Percentiles rank a stretch among this genome's conserved stretches.
phyloP scores from a whole-genome alignment of 2,797 vertebrate genomes.

The Pangasius macronema region DNA sequence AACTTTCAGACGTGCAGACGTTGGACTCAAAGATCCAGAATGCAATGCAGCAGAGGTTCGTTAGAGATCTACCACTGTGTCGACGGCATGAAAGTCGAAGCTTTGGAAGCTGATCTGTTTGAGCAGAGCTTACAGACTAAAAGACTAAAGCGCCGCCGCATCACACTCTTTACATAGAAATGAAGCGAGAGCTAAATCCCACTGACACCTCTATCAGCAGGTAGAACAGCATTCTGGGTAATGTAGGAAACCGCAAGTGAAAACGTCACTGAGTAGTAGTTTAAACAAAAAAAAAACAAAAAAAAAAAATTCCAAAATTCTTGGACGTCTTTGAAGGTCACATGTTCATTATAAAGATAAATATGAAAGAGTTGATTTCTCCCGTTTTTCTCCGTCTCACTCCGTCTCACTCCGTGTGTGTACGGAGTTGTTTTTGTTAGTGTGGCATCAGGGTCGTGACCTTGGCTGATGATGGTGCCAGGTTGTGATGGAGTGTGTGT shows the following conservation, averaged over 20 bases:
- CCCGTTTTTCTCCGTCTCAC: background rate
- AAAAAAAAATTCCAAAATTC: background rate
- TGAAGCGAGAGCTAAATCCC: background rate
- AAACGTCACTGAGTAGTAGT: background rate
- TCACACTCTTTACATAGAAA: background rate
- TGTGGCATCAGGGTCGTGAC: slow-evolving; percentile 36
- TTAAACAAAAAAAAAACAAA: background rate
- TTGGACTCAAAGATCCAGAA: background rate
- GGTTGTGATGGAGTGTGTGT: slow-evolving; percentile 32
- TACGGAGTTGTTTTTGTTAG: slow-evolving; percentile 5
- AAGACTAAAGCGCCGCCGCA: background rate
- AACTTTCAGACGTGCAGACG: no score
- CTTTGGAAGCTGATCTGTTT: no score
- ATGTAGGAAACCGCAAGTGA: background rate
- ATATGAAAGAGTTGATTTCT: background rate
- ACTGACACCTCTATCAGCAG: background rate
- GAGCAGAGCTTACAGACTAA: background rate
- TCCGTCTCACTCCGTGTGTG: background rate
- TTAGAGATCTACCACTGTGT: background rate
- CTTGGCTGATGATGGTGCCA: slow-evolving; percentile 58
- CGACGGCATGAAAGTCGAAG: no score
- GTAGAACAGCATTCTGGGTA: background rate
- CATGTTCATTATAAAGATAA: background rate
- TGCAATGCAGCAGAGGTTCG: background rate
- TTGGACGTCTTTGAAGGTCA: background rate